A percentile compares a stretch with the other conserved stretches of the same genome.
Conservation (phyloP, 2,113 vertebrate genomes). For the Mastomys natalensis region DNA sequence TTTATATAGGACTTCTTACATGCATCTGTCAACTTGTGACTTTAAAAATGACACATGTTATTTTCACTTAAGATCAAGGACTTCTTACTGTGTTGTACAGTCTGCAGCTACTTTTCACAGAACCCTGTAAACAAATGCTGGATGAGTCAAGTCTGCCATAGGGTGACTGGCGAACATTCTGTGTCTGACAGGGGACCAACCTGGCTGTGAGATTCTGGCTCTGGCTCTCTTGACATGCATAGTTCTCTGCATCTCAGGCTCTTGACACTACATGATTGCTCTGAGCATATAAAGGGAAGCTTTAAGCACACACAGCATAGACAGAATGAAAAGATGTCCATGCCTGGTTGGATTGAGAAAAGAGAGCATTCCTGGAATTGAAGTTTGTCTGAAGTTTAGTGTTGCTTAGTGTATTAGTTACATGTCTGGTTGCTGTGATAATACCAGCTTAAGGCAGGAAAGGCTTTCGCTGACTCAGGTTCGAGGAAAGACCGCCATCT, state of each 20-base stretch:
- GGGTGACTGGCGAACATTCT: not conserved
- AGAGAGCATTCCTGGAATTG: not conserved
- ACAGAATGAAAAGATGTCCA: not conserved
- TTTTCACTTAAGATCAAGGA: not conserved
- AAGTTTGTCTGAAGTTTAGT: not conserved
- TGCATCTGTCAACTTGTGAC: not conserved
- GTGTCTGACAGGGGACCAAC: not conserved
- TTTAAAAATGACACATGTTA: not conserved
- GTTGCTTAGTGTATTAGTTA: not conserved
- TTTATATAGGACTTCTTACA: not conserved
- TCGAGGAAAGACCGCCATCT: not conserved
- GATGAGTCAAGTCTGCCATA: not conserved
- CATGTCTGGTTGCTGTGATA: not conserved
- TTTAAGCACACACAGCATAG: not conserved
- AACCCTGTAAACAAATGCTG: not conserved
- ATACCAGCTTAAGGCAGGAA: not conserved
- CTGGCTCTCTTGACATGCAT: not conserved
- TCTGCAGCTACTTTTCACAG: not conserved
- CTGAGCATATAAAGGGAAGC: not conserved
- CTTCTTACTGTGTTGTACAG: not conserved
- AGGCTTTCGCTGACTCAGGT: not conserved
- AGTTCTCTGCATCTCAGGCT: conserved; percentile 15
- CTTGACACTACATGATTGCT: not conserved
- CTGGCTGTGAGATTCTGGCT: not conserved
- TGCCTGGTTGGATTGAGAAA: not conserved